phyloP scores from a whole-genome alignment of 1,140 invertebrate species.

The Drosophila takahashii region DNA sequence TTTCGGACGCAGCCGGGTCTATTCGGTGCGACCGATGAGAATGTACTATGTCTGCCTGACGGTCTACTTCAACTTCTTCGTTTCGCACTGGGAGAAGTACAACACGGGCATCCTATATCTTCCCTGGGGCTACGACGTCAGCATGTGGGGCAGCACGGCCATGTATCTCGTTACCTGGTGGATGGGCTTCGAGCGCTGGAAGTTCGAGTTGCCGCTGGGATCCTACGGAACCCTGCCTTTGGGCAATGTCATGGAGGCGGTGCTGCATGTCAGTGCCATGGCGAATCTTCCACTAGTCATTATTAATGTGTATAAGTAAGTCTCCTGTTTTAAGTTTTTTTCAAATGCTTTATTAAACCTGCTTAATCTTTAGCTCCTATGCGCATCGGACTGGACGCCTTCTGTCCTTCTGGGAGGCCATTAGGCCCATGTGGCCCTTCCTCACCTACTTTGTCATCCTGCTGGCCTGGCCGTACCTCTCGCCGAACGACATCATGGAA shows the following conservation, averaged over 20 bases:
- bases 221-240: slow-evolving; percentile 86
- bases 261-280: slow-evolving; percentile 93
- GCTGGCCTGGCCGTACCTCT: slow-evolving; percentile 91
- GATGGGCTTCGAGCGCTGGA: slow-evolving; percentile 92
- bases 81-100: slow-evolving; percentile 99
- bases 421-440: slow-evolving; percentile 93
- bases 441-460: slow-evolving; percentile 90
- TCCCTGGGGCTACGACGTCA: slow-evolving; percentile 98
- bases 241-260: slow-evolving; percentile 92
- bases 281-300: slow-evolving; percentile 94
- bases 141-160: slow-evolving; percentile 89
- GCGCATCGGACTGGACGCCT: slow-evolving; percentile 93
- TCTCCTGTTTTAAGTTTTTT: slow-evolving; percentile 12
- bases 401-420: slow-evolving; percentile 89
- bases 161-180: slow-evolving; percentile 85
- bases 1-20: slow-evolving; percentile 91
- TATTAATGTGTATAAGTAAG: slow-evolving; percentile 95
- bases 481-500: slow-evolving; percentile 91
- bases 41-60: slow-evolving; percentile 95
- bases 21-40: slow-evolving; percentile 88
- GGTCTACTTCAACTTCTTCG: slow-evolving; percentile 95
- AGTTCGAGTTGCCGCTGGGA: slow-evolving; percentile 90
- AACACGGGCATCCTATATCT: slow-evolving; percentile 97
- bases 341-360: background rate
- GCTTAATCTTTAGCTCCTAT: slow-evolving; percentile 87